Conservation (phyloP, 1,140 invertebrate species). For the Formica selysi region DNA sequence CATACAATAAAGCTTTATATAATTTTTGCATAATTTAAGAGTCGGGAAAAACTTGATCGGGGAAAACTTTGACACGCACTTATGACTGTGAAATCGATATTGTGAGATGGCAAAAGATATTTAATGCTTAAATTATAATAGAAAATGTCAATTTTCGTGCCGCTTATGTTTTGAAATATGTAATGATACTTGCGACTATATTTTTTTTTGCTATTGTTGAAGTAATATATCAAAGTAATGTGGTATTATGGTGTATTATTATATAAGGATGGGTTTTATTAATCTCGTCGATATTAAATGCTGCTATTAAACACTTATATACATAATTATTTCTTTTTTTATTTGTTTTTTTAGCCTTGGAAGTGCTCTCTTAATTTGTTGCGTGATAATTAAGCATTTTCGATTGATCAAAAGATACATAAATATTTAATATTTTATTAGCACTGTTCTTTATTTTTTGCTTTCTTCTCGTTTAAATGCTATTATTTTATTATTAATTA, state of each 20-base stretch:
- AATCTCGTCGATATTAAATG: conserved; percentile 50
- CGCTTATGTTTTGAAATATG: conserved; percentile 18
- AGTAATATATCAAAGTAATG: conserved; percentile 43
- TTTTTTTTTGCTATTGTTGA: conserved; percentile 19
- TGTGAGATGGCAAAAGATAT: conserved; percentile 5
- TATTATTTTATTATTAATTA: conserved; percentile 28
- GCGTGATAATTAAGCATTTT: conserved; percentile 28
- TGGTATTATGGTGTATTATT: not conserved
- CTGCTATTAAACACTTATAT: not conserved
- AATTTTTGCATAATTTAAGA: not conserved
- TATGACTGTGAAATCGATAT: conserved; percentile 50
- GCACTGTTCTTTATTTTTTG: not conserved
- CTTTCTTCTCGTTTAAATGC: not conserved
- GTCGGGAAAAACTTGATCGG: conserved; percentile 9
- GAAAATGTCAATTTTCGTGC: conserved; percentile 42
- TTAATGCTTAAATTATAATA: conserved; percentile 30
- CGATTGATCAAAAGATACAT: conserved; percentile 20
- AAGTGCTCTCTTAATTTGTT: conserved; percentile 19
- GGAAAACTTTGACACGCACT: not conserved
- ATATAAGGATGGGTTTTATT: conserved; percentile 40
- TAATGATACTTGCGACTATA: not conserved
- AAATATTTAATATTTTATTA: conserved; percentile 62
- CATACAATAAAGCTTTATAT: not conserved
- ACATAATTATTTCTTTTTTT: conserved; percentile 6
- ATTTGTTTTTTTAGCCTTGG: not conserved